Evolutionary conservation across 1,140 invertebrate species (phyloP).

Genomic region (Metaphire vulgaris): DNA sequence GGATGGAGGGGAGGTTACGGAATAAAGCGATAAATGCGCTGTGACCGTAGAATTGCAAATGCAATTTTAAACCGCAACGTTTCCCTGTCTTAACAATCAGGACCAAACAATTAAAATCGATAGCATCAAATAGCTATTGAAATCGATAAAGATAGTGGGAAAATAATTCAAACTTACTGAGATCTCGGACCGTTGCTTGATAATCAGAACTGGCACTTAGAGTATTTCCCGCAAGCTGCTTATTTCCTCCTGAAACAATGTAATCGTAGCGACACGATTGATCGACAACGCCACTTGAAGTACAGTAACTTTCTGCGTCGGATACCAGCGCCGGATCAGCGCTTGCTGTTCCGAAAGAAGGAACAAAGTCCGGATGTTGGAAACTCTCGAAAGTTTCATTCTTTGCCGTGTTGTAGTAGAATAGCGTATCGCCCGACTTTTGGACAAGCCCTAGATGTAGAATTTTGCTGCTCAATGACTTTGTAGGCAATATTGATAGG

Average conservation of each 20-base stretch:
- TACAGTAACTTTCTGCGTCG: not conserved
- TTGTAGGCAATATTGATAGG: no score
- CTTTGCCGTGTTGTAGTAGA: conserved; percentile 6
- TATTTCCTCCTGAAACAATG: not conserved
- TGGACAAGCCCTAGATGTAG: not conserved
- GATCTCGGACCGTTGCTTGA: not conserved
- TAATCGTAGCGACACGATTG: not conserved
- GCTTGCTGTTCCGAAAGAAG: not conserved
- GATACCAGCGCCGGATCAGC: not conserved
- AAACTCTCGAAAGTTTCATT: conserved; percentile 10
- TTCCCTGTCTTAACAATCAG: no score
- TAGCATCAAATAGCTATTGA: no score
- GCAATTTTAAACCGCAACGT: no score
- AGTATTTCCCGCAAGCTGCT: not conserved
- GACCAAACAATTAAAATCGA: no score
- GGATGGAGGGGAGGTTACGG: no score
- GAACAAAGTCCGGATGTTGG: conserved; percentile 15
- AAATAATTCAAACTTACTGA: no score
- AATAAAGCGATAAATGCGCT: no score
- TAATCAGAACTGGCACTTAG: not conserved
- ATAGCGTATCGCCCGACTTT: not conserved
- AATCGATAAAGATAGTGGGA: no score
- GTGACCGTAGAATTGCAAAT: no score
- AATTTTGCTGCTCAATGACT: no score
- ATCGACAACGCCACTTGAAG: not conserved